A percentile compares a stretch with the other conserved stretches of the same genome.
These are phyloP conservation scores for Pseudorasbora parva DNA, from an alignment of 2,113 vertebrate species.

Conservation along the genomic window DNA sequence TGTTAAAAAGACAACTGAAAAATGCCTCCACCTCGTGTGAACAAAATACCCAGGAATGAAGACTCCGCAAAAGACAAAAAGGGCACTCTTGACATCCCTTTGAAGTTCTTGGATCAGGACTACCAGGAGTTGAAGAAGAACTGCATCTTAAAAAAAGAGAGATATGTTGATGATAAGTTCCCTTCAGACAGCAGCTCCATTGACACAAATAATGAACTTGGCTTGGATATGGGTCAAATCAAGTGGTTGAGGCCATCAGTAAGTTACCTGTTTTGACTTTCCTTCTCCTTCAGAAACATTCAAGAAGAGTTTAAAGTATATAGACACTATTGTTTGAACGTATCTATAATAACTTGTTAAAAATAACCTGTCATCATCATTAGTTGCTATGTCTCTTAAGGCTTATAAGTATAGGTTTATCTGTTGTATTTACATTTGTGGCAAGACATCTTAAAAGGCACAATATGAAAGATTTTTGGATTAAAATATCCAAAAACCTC, in stretches of 20 bases:
- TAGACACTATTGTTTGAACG: background rate
- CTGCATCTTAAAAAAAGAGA: background rate
- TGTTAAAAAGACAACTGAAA: background rate
- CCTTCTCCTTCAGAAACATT: background rate
- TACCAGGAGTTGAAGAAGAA: slow-evolving; percentile 58
- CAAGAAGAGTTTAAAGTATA: no score
- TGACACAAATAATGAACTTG: slow-evolving; percentile 48
- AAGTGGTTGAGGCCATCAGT: slow-evolving; percentile 59
- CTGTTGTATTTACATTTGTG: background rate
- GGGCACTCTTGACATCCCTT: slow-evolving; percentile 58
- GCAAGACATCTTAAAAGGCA: background rate
- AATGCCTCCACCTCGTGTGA: slow-evolving; percentile 70
- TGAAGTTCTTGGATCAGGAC: slow-evolving; percentile 63
- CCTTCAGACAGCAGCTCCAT: slow-evolving; percentile 67
- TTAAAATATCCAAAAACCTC: no score
- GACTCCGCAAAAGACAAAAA: slow-evolving; percentile 47
- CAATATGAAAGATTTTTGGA: no score
- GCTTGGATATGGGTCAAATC: slow-evolving; percentile 28
- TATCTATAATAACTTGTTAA: background rate
- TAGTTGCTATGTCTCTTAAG: background rate
- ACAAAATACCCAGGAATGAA: slow-evolving; percentile 62
- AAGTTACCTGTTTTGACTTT: slow-evolving; percentile 5
- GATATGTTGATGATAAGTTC: slow-evolving; percentile 66
- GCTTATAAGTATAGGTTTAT: background rate
- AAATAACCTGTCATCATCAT: background rate